Base-by-base conservation (phyloP, 2,797 vertebrate species). In the Cirrhinus molitorella region DNA sequence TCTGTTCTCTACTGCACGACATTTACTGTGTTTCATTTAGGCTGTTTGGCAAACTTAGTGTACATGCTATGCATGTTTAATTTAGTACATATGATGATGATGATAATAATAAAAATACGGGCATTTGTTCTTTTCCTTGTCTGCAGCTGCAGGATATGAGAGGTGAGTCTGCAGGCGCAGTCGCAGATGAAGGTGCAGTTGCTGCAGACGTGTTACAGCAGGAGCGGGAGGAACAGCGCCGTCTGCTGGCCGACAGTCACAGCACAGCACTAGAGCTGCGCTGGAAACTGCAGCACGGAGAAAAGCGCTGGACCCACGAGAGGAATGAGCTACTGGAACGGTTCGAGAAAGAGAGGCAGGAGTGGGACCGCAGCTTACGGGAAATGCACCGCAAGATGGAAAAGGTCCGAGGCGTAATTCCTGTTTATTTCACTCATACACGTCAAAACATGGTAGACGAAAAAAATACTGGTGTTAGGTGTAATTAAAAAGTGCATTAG, bases 241-340 rank as follows among this genome's bases (percentile, higher is more conserved):
- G 95, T 59, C 95, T 98, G 74, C 94, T 99, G 78, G 96, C 98
- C 0, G 97, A 98, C 83, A 98, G 96, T 88, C 97, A 98, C 66
- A 90, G 92, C 75, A 88, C 96, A 81, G 95, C 96, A 43, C 92
- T 98, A 96, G 97, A 98, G 89, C 95, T 99, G 45, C 95, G 95
- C 89, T 97, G 98, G 96, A 97, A 97, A 92, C 95, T 98, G 80
- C 97, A 97, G 90, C 97, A 97, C 73, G 95, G 93, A 0, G 97
- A 99, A 91, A 97, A 96, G 89, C 96, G 94, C 88, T 99, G 98
- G 98, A 95, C 93, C 81, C 92, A 95, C 0, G 98, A 99, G 89
- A 96, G 96, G 85, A 88, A 90, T 10, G 97, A 99, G 63, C 96
- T 99, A 14, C 91, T 97, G 45, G 96, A 98, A 79, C 93, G 90